Evolutionary conservation across 2,797 vertebrate species (phyloP).

Genomic region (Pteropus rufus): DNA sequence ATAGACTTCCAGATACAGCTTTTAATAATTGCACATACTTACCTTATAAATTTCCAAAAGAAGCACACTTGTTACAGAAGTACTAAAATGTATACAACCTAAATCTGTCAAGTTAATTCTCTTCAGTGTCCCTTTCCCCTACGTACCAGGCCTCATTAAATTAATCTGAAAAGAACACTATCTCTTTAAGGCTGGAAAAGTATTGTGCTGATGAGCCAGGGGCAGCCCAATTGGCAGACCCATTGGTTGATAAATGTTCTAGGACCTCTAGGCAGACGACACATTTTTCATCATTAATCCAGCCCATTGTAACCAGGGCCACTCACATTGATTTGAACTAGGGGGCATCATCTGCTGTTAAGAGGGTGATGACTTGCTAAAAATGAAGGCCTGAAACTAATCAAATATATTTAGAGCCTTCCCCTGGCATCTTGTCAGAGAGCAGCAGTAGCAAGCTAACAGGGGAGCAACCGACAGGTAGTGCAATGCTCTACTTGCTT

Average conservation of each 20-base stretch:
- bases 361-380: slow-evolving; percentile 86
- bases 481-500: slow-evolving; percentile 42
- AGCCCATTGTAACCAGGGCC: slow-evolving; percentile 92
- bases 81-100: slow-evolving; percentile 20
- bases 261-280: slow-evolving; percentile 89
- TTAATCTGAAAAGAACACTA: slow-evolving; percentile 54
- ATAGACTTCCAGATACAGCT: background rate
- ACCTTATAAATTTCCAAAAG: slow-evolving; percentile 23
- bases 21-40: background rate
- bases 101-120: slow-evolving; percentile 46
- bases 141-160: slow-evolving; percentile 55
- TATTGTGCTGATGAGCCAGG: slow-evolving; percentile 83
- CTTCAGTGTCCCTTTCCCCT: background rate
- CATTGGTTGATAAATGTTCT: slow-evolving; percentile 93
- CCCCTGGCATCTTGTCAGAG: slow-evolving; percentile 73
- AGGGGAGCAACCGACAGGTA: slow-evolving; percentile 56
- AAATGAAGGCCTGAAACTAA: slow-evolving; percentile 87
- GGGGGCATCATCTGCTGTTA: slow-evolving; percentile 88
- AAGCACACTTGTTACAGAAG: slow-evolving; percentile 20
- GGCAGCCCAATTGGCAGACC: slow-evolving; percentile 84
- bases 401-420: slow-evolving; percentile 80
- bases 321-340: slow-evolving; percentile 92
- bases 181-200: slow-evolving; percentile 72
- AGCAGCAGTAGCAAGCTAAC: slow-evolving; percentile 61
- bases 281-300: slow-evolving; percentile 99